Base-by-base conservation (phyloP, 2,888 invertebrate genomes). In the Andrena fulva region DNA sequence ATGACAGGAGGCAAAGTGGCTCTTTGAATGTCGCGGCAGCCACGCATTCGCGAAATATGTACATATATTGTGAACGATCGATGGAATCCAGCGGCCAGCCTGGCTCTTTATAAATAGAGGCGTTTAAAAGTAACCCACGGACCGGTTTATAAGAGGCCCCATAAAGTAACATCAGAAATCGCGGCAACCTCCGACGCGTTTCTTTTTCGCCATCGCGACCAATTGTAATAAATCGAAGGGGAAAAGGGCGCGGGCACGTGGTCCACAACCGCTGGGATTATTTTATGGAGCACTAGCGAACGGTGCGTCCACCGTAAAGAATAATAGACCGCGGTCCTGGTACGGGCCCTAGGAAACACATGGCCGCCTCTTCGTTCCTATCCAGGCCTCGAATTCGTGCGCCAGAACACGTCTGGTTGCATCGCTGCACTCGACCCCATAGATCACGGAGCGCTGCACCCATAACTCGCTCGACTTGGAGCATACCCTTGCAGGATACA, bases 381-480 rank as follows among this genome's bases (percentile, higher is more conserved):
- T 12, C 33, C 50, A 56, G 52, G 29, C 12, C n/a, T 48, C 66
- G 73, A 50, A 64, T 71, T 66, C 77, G 68, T 67, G 31, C 48
- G 54, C 64, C 83, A 82, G 82, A 82, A 82, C 82, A 74, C 82
- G 77, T 77, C 73, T 77, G 72, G 82, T 42, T 77, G 77, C 77
- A 72, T 81, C 77, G 31, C 35, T 3, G 68, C 73, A 80, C 66
- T 80, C 81, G 74, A 74, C 56, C 48, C 74, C 68, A 69, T 74
- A 81, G 74, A 81, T 81, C 81, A 74, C 31, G 24, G 24, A 4
- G 16, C 59, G 12, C 24, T 24, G 48, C 52, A 35, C 29, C 66
- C 52, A 8, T 52, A 74, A 59, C 80, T 62, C 27, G 16, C 33
- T 70, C 31, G 8, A 42, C 29, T 50, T 35, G 10, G 24, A 27